phyloP scores from a whole-genome alignment of 2,797 vertebrate genomes.

The Sebastes taczanowskii region DNA sequence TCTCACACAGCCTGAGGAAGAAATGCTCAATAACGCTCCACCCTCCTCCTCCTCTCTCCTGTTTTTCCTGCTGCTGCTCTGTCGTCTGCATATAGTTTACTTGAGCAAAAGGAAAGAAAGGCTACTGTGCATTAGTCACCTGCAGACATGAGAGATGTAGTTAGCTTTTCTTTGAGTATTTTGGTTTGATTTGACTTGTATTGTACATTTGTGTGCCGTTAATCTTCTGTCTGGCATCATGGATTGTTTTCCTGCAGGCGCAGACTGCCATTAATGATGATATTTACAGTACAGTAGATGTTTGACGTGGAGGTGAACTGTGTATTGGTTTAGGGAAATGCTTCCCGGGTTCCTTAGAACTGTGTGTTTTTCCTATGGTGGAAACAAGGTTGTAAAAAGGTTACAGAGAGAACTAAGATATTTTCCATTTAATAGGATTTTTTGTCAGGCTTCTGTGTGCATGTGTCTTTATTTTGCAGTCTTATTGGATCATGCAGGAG shows the following conservation, averaged over 20 bases:
- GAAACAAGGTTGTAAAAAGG: slow-evolving; percentile 13
- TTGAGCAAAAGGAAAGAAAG: not conserved
- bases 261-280: slow-evolving; percentile 1
- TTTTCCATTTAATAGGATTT: not conserved
- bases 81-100: not conserved
- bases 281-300: slow-evolving; percentile 18
- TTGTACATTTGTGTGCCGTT: not conserved
- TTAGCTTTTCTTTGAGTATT: not conserved
- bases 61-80: not conserved
- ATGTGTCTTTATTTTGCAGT: slow-evolving; percentile 18
- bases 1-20: slow-evolving; percentile 16
- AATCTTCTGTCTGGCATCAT: not conserved
- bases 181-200: not conserved
- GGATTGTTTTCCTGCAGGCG: not conserved
- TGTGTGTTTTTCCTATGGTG: slow-evolving; percentile 38
- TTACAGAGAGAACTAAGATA: not conserved
- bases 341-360: slow-evolving; percentile 12
- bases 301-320: slow-evolving; percentile 8
- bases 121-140: not conserved
- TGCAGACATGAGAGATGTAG: not conserved
- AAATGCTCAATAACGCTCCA: slow-evolving; percentile 3
- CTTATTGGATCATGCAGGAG: slow-evolving; percentile 26
- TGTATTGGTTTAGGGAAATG: slow-evolving; percentile 20
- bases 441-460: slow-evolving; percentile 5
- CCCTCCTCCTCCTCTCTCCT: not conserved